Conservation (phyloP, 2,797 vertebrate genomes). For the Thamnophis elegans region DNA sequence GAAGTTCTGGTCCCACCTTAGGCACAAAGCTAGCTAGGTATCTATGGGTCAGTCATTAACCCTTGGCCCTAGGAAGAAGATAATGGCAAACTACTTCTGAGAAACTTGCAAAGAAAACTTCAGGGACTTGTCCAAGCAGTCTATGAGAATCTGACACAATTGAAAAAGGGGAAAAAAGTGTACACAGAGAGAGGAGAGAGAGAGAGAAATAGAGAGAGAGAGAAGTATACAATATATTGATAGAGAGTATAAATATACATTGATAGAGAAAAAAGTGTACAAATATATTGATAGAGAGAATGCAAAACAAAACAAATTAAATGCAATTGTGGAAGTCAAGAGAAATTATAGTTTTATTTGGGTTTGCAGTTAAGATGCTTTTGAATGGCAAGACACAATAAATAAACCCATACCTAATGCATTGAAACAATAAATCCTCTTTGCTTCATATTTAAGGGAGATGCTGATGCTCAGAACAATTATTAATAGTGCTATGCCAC, state of each 20-base stretch:
- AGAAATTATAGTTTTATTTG: conserved; percentile 55
- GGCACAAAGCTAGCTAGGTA: not conserved
- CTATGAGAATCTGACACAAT: not conserved
- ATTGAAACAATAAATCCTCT: conserved; percentile 11
- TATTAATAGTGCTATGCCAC: not conserved
- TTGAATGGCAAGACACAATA: conserved; percentile 55
- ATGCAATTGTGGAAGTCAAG: not conserved
- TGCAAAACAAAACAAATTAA: not conserved
- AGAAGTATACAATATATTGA: not conserved
- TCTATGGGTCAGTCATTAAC: not conserved
- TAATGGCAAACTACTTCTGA: not conserved
- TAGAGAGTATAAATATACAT: conserved; percentile 17
- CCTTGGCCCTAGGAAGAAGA: not conserved
- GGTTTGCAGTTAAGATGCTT: conserved; percentile 59
- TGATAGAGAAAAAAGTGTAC: not conserved
- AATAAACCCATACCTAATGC: not conserved
- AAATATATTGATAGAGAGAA: conserved; percentile 14
- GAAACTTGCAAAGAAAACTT: not conserved
- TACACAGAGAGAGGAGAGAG: too few relatives aligned
- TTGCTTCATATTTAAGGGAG: conserved; percentile 56
- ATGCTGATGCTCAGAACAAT: not conserved
- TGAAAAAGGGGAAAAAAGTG: not conserved
- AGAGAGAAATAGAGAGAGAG: too few relatives aligned
- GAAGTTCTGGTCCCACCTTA: not conserved
- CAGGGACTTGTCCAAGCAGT: not conserved